Evolutionary conservation across 2,113 vertebrate species (phyloP), one percentile per base, ranked within the genome.

Genomic region (Chrysemys picta): DNA sequence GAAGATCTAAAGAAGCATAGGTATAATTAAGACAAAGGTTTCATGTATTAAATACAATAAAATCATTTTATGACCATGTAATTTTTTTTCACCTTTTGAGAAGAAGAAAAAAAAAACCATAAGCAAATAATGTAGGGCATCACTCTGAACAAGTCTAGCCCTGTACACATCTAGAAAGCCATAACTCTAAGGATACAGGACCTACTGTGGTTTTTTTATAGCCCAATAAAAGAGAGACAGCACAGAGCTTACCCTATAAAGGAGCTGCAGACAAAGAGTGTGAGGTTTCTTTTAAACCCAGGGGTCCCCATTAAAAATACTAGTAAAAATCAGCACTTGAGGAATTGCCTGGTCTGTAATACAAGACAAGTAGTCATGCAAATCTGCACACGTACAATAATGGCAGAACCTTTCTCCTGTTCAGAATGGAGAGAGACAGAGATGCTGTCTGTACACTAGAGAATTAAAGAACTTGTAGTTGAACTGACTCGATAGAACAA

Each of bases 331-430:
- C 62, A 62, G 88, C 35, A 75, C 53, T 91, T 89, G 83, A 85
- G 88, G 85, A 91, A 91, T 0, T 53, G 52, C 90, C 94, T 72
- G 91, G 89, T 95, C 78, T 93, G 35, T 88, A 85, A 89, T 95
- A 93, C 72, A 93, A 47, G 75, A 27, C 42, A 79, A 1, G 1
- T 52, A 75, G 72, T 75, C 91, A 57, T 11, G 35, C 65, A 69
- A 69, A 75, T 91, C 89, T 89, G 59, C 75, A 75, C 88, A 24
- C 45, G 57, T 59, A 49, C 82, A 19, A 3, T 75, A 29, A 90
- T 78, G 57, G 62, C 31, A 82, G 85, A 88, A 88, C 27, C 11
- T 45, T 87, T 89, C 57, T 93, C 57, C 4, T 76, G 27, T 78
- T 92, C 72, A 50, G 81, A 81, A 27, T 2, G 56, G 29, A 57